Conservation (phyloP, 2,888 invertebrate species). For the Drosophila testacea region DNA sequence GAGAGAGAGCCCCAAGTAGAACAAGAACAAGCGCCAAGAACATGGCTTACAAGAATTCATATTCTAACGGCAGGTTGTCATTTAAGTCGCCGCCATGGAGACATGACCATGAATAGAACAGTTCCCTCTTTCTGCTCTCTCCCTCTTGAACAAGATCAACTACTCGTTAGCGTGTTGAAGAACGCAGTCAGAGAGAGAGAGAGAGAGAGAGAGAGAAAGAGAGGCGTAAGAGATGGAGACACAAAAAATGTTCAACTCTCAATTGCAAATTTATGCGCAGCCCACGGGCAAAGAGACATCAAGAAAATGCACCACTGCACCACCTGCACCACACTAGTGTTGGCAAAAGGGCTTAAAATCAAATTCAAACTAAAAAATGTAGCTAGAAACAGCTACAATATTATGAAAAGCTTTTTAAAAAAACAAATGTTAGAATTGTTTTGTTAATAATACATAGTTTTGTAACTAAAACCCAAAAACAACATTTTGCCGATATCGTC, state of each 20-base stretch:
- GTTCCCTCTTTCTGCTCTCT: neutral
- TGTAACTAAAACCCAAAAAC: too few relatives aligned
- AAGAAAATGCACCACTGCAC: slow-evolving; percentile 8
- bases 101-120: slow-evolving; percentile 47
- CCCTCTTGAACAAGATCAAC: slow-evolving; percentile 1
- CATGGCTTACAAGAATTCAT: slow-evolving; percentile 40
- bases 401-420: too few relatives aligned
- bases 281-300: slow-evolving; percentile 15
- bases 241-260: slow-evolving; percentile 18
- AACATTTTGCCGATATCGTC: too few relatives aligned
- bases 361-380: too few relatives aligned
- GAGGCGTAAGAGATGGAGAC: neutral
- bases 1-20: slow-evolving; percentile 4
- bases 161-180: slow-evolving; percentile 55
- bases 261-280: slow-evolving; percentile 65
- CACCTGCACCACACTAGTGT: neutral
- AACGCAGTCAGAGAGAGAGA: slow-evolving; percentile 5
- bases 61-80: slow-evolving; percentile 71
- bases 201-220: neutral
- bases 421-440: too few relatives aligned
- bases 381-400: too few relatives aligned
- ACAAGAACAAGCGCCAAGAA: slow-evolving; percentile 24
- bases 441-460: too few relatives aligned
- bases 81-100: slow-evolving; percentile 45
- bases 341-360: too few relatives aligned